phyloP scores from a whole-genome alignment of 2,888 invertebrate genomes.

The Exephanes ischioxanthus region DNA sequence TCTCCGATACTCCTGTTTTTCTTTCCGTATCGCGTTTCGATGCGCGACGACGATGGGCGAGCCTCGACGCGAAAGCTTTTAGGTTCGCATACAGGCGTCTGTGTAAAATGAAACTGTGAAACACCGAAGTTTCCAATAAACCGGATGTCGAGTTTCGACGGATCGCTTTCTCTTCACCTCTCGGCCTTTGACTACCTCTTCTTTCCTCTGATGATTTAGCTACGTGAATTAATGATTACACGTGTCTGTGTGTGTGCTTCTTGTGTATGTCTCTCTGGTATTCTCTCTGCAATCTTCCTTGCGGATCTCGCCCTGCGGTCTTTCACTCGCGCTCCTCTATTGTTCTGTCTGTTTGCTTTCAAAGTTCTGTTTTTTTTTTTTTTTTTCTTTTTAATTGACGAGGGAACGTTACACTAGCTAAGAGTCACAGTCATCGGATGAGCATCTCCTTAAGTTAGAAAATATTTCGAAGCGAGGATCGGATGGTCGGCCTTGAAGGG shows the following conservation, averaged over 20 bases:
- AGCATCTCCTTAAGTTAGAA: conserved; percentile 71
- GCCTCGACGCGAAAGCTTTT: background rate
- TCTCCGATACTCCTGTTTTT: conserved; percentile 1
- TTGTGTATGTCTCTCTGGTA: background rate
- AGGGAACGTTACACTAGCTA: conserved; percentile 72
- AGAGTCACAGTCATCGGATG: conserved; percentile 80
- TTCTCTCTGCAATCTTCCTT: background rate
- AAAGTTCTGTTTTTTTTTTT: background rate
- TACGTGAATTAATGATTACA: conserved; percentile 18
- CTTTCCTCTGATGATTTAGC: conserved; percentile 16
- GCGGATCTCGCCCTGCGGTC: conserved; percentile 10
- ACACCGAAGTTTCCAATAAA: conserved; percentile 30
- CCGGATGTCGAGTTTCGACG: conserved; percentile 28
- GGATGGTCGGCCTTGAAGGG: background rate
- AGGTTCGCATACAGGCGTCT: background rate
- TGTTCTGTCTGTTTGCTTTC: conserved; percentile 44
- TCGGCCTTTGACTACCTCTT: background rate
- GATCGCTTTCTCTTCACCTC: background rate
- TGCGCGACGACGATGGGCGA: background rate
- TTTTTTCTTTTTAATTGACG: conserved; percentile 50
- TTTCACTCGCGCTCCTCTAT: conserved; percentile 17
- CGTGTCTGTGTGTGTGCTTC: background rate
- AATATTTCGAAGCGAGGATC: conserved; percentile 48
- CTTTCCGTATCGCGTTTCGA: background rate
- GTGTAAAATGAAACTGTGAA: conserved; percentile 4